A percentile compares a stretch with the other conserved stretches of the same genome.
These are phyloP conservation scores for Hedychridium roseum DNA, from an alignment of 2,888 invertebrate species.

Conservation along the genomic window DNA sequence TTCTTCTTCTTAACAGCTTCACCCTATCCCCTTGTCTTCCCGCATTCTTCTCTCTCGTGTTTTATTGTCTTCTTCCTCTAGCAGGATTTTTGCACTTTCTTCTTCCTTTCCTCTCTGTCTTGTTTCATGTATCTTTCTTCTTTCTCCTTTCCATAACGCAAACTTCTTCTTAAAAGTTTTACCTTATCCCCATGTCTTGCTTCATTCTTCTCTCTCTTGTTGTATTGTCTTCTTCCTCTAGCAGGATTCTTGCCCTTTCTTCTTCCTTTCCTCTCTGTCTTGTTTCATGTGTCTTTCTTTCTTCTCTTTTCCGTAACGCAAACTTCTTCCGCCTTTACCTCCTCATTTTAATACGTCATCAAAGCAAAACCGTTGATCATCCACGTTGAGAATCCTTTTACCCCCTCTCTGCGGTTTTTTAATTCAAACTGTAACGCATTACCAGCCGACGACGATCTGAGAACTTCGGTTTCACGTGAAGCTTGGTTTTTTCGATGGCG, in stretches of 20 bases:
- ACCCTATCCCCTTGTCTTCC: not conserved
- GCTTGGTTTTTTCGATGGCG: too few relatives aligned
- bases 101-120: not conserved
- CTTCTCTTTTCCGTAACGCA: too few relatives aligned
- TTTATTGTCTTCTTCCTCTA: not conserved
- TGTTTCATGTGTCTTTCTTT: not conserved
- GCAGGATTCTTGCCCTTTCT: not conserved
- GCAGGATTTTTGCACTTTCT: conserved; percentile 1
- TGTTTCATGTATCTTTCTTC: conserved; percentile 1
- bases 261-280: not conserved
- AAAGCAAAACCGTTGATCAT: too few relatives aligned
- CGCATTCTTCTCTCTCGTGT: not conserved
- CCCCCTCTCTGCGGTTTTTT: too few relatives aligned
- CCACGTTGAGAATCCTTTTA: too few relatives aligned
- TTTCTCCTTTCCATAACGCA: not conserved
- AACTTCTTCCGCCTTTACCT: too few relatives aligned
- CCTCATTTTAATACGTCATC: too few relatives aligned
- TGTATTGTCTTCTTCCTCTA: not conserved
- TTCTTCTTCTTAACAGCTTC: not conserved
- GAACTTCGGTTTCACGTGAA: too few relatives aligned
- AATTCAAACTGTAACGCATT: too few relatives aligned
- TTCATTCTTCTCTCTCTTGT: not conserved
- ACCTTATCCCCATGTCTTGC: too few relatives aligned
- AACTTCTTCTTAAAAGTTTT: not conserved
- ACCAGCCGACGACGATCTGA: too few relatives aligned